A percentile compares a stretch with the other conserved stretches of the same genome.
Conservation (phyloP, 2,797 vertebrate genomes). For the Halcyon chelicuti region DNA sequence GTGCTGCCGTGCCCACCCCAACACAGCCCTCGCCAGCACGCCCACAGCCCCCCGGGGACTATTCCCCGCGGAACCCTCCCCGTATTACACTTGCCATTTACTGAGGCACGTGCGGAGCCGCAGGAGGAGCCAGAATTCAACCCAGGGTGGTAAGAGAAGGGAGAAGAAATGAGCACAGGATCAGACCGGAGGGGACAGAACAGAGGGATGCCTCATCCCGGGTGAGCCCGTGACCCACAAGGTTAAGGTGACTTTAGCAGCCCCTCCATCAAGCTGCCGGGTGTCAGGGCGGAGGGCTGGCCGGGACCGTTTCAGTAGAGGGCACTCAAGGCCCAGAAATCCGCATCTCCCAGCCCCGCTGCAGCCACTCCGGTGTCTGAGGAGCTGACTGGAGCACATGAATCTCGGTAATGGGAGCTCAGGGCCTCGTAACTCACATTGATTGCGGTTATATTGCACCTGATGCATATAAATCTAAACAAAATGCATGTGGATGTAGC, state of each 20-base stretch:
- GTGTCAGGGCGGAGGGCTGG: slow-evolving; percentile 73
- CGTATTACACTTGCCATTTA: rapidly evolving
- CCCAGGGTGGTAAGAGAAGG: rapidly evolving
- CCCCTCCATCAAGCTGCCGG: neutral
- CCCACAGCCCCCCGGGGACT: rapidly evolving
- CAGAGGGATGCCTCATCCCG: neutral
- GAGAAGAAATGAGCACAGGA: rapidly evolving
- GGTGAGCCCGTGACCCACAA: neutral
- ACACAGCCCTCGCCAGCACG: neutral
- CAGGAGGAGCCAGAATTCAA: neutral
- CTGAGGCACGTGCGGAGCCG: neutral
- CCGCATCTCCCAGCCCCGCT: slow-evolving; percentile 77
- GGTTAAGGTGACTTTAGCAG: neutral
- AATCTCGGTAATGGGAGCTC: slow-evolving; percentile 89
- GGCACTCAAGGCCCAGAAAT: slow-evolving; percentile 89
- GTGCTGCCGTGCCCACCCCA: rapidly evolving
- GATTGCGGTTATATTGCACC: slow-evolving; percentile 88
- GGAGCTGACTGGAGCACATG: slow-evolving; percentile 87
- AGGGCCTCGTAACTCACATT: slow-evolving; percentile 89
- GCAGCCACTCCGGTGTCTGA: slow-evolving; percentile 74
- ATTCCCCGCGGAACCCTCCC: rapidly evolving
- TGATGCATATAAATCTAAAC: slow-evolving; percentile 86
- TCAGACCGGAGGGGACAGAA: neutral
- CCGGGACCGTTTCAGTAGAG: slow-evolving; percentile 87
- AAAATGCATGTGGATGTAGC: slow-evolving; percentile 85